Percentiles rank a stretch among this genome's conserved stretches.
Conservation (phyloP, 2,888 invertebrate species). For the Priocnemis perturbator region DNA sequence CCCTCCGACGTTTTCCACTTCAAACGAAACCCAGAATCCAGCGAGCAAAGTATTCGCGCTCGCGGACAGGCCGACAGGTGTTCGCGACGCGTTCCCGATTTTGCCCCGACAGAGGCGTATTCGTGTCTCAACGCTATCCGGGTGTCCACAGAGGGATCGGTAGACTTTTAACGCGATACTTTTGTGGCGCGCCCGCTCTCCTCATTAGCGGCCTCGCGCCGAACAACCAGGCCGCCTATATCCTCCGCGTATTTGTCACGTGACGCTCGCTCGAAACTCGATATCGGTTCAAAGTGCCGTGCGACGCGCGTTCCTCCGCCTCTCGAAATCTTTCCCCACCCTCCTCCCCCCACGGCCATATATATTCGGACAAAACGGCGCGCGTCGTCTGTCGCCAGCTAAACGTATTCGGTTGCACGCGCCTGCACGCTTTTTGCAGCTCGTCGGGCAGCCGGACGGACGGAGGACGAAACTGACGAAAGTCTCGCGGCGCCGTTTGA, state of each 20-base stretch:
- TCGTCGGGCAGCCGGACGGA: no score
- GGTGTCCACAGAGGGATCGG: slow-evolving; percentile 25
- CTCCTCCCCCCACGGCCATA: no score
- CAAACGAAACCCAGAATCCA: no score
- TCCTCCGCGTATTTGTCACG: slow-evolving; percentile 22
- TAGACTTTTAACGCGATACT: slow-evolving; percentile 56
- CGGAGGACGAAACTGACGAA: no score
- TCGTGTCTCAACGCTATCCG: slow-evolving; percentile 61
- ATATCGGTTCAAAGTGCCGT: slow-evolving; percentile 50
- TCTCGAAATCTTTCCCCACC: slow-evolving; percentile 5
- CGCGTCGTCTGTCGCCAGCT: no score
- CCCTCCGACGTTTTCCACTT: no score
- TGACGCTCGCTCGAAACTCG: slow-evolving; percentile 39
- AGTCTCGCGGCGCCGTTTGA: no score
- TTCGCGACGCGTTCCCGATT: no score
- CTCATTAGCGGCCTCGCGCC: slow-evolving; percentile 22
- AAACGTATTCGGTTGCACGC: neutral
- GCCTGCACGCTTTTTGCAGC: neutral
- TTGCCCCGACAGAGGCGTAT: slow-evolving; percentile 46
- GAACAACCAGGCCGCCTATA: slow-evolving; percentile 14
- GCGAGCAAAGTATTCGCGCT: no score
- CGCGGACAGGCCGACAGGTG: no score
- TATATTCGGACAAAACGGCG: no score
- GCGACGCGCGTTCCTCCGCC: neutral
- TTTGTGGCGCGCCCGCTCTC: slow-evolving; percentile 38